Percentiles rank a stretch among this genome's conserved stretches.
Evolutionary conservation across 2,797 vertebrate genomes (phyloP).

Genomic region (Dallia pectoralis): DNA sequence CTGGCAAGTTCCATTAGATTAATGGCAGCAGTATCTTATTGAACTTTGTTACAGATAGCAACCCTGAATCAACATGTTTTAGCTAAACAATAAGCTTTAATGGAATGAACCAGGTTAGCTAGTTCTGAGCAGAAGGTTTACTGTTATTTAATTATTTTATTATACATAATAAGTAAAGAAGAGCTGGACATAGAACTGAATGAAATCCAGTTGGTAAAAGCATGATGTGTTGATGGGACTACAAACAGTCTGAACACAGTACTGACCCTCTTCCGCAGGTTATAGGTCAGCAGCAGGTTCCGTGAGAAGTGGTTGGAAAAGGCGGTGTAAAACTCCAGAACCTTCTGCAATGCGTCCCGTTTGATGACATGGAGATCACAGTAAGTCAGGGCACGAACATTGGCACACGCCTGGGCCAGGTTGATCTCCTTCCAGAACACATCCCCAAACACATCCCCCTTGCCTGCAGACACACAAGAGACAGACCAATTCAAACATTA

Average conservation of each 20-base stretch:
- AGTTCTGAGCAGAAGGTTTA: no score
- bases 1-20: no score
- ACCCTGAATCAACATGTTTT: no score
- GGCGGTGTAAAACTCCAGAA: conserved; percentile 97
- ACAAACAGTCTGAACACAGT: background rate
- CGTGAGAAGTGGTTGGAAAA: conserved; percentile 98
- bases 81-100: no score
- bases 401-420: conserved; percentile 94
- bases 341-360: conserved; percentile 95
- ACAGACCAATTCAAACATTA: background rate
- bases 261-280: conserved; percentile 95
- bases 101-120: no score
- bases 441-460: conserved; percentile 97
- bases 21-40: no score
- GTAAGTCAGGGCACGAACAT: conserved; percentile 95
- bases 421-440: conserved; percentile 99
- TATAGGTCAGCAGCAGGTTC: conserved; percentile 97
- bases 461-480: conserved; percentile 73
- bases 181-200: no score
- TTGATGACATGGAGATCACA: conserved; percentile 98
- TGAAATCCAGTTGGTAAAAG: no score
- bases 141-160: no score
- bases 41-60: no score
- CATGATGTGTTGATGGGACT: no score
- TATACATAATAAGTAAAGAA: no score